These are phyloP conservation scores for Drosophila formosana DNA, from an alignment of 2,888 invertebrate species.

Conservation along the genomic window DNA sequence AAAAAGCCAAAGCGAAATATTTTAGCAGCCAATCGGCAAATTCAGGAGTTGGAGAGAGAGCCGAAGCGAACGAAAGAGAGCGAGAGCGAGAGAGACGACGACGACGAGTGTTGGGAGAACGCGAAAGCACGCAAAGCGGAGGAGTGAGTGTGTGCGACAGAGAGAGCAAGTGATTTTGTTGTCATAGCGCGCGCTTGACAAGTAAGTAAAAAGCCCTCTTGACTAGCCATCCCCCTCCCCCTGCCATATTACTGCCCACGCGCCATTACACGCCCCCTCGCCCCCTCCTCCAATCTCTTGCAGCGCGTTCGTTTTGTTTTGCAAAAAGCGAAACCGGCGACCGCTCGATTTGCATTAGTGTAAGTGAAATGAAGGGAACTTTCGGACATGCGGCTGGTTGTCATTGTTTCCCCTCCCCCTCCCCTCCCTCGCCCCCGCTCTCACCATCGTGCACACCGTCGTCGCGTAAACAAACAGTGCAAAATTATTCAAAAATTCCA, in stretches of 20 bases:
- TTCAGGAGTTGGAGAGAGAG: conserved; percentile 41
- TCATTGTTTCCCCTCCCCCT: conserved; percentile 4
- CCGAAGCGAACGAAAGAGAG: not conserved
- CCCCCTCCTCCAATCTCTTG: too few relatives aligned
- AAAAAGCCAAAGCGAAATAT: conserved; percentile 40
- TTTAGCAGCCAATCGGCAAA: conserved; percentile 42
- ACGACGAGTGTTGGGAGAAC: not conserved
- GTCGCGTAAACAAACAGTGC: conserved; percentile 64
- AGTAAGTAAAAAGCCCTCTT: conserved; percentile 57
- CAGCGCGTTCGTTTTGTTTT: conserved; percentile 51
- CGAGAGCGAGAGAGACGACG: conserved; percentile 10
- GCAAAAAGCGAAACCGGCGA: conserved; percentile 37
- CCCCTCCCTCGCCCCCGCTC: not conserved
- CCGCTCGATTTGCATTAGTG: conserved; percentile 42
- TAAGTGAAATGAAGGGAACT: conserved; percentile 18
- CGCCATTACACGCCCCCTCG: not conserved
- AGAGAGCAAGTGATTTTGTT: conserved; percentile 68
- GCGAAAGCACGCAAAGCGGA: conserved; percentile 20
- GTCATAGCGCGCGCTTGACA: conserved; percentile 64
- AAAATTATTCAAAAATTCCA: conserved; percentile 78
- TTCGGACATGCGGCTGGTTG: conserved; percentile 43
- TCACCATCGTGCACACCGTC: not conserved
- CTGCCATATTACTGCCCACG: not conserved
- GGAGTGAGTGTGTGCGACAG: conserved; percentile 13
- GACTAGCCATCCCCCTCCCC: conserved; percentile 4